Evolutionary conservation across 2,113 vertebrate genomes (phyloP), one percentile per base, ranked within the genome.

Genomic region (Oreotragus oreotragus): DNA sequence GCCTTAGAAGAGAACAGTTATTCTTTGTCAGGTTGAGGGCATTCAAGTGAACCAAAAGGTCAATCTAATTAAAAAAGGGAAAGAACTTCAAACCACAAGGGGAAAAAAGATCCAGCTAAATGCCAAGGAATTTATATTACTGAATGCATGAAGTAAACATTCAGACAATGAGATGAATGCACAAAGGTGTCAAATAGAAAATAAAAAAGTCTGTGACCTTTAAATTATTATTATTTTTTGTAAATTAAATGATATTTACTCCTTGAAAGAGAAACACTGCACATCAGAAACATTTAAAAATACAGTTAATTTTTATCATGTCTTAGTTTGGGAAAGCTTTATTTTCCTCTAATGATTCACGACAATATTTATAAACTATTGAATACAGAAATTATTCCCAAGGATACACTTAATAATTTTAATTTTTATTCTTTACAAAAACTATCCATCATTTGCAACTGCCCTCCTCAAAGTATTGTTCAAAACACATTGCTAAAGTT

Each of bases 1-100:
- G 94, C 88, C 86, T 97, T 98, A 96, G 91, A 97, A 98, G 93
- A 98, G 55, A 98, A 88, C 73, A 98, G 98, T 98, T 98, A 97
- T 97, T 98, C 97, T 98, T 98, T 98, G 97, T 99, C 98, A 98
- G 97, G 98, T 97, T 98, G 97, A 99, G 98, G 98, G 98, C 97
- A 98, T 96, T 88, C 96, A 98, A 99, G 98, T 98, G 98, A 99
- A 98, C 96, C 62, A 95, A 99, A 99, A 99, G 98, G 99, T 99
- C 99, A 99, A 94, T 98, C 98, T 99, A 99, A 99, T 99, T 99
- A 99, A 99, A 99, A 98, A 97, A 86, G 95, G 96, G 96, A 98
- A 97, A 98, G 95, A 98, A 98, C 96, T 98, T 98, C 98, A 98
- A 83, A 85, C 89, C 98, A 90, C 70, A 58, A 91, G 93, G 89